Percentiles rank a stretch among this genome's conserved stretches.
phyloP scores from a whole-genome alignment of 2,888 invertebrate species.

The Idaea straminata region DNA sequence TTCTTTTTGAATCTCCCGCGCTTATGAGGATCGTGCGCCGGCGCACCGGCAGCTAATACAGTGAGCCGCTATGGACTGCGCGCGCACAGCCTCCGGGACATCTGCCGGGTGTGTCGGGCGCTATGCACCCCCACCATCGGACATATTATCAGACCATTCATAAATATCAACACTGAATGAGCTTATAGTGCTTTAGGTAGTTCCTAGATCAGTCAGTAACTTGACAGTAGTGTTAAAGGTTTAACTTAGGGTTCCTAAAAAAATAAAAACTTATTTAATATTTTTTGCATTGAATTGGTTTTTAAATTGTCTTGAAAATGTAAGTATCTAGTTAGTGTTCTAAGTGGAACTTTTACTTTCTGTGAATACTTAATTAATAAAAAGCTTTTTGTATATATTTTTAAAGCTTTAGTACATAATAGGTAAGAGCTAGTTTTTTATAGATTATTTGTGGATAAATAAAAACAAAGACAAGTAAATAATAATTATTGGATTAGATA shows the following conservation, averaged over 20 bases:
- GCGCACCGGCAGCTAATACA: conserved; percentile 54
- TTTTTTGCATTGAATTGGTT: neutral
- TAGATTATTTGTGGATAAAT: too few species aligned
- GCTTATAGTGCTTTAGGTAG: conserved; percentile 18
- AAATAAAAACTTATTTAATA: neutral
- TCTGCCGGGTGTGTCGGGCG: conserved; percentile 40
- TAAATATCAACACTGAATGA: conserved; percentile 63
- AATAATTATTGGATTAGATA: too few species aligned
- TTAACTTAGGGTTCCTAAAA: neutral
- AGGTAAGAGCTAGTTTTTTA: too few species aligned
- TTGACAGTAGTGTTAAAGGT: neutral
- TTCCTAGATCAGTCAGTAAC: neutral
- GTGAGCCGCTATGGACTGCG: conserved; percentile 41
- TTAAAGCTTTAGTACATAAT: too few species aligned
- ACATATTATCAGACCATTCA: conserved; percentile 49
- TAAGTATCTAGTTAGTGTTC: too few species aligned
- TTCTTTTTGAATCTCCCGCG: conserved; percentile 63
- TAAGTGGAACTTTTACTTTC: too few species aligned
- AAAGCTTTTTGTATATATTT: too few species aligned
- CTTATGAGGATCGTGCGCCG: conserved; percentile 38
- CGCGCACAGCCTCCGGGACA: conserved; percentile 52
- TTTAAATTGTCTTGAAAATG: neutral
- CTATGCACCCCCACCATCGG: conserved; percentile 58
- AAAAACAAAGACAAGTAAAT: too few species aligned
- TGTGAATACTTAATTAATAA: too few species aligned